Conservation (phyloP, 2,113 vertebrate genomes). For the Albula glossodonta region DNA sequence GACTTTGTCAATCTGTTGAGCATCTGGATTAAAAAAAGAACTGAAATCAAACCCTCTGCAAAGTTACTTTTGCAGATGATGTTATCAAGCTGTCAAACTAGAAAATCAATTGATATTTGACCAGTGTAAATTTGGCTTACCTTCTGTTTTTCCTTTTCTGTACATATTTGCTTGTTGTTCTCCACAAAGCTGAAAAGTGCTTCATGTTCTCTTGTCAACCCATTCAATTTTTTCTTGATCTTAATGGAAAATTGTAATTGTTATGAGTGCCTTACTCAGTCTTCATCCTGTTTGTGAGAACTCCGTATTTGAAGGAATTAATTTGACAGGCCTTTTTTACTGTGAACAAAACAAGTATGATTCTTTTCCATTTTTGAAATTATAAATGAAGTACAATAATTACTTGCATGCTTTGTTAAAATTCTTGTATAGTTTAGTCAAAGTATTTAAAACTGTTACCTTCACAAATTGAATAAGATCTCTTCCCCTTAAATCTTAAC, state of each 20-base stretch:
- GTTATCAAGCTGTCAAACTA: neutral
- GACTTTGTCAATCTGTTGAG: slow-evolving; percentile 84
- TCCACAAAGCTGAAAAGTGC: slow-evolving; percentile 79
- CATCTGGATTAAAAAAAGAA: slow-evolving; percentile 66
- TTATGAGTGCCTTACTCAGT: neutral
- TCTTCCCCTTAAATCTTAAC: neutral
- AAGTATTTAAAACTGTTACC: neutral
- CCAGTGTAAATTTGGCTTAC: slow-evolving; percentile 43
- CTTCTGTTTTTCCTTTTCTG: slow-evolving; percentile 81
- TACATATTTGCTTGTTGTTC: slow-evolving; percentile 74
- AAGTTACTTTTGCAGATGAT: neutral
- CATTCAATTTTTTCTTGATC: slow-evolving; percentile 80
- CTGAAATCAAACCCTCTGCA: neutral
- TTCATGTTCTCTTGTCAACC: slow-evolving; percentile 79
- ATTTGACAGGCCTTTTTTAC: neutral
- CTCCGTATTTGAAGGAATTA: neutral
- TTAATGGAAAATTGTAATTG: slow-evolving; percentile 45
- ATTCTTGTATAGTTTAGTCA: neutral
- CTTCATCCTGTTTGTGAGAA: neutral
- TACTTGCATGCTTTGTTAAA: neutral
- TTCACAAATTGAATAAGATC: neutral
- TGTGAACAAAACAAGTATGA: neutral
- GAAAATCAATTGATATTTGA: neutral
- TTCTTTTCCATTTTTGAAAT: neutral
- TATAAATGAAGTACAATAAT: neutral